Evolutionary conservation across 1,140 invertebrate species (phyloP), one percentile per base, ranked within the genome.

Genomic region (Maconellicoccus hirsutus): DNA sequence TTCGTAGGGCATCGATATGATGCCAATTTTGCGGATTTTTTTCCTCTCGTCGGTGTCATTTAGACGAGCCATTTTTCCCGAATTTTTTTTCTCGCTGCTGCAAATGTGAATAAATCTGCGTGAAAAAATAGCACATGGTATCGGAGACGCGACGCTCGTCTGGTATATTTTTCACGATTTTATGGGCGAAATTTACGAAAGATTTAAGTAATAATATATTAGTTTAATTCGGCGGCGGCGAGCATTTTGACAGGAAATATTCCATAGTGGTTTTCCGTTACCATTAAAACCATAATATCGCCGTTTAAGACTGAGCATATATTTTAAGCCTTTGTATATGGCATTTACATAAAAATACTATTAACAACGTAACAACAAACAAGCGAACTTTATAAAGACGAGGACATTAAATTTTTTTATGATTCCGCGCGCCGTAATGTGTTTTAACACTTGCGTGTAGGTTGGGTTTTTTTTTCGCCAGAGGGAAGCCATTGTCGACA

Each of bases 201-300:
- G 42, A 52, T 52, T 52, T 52, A 52, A 52, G 42, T 52, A 52
- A 52, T 52, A 52, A 52, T 52, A 52, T 52, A 52, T 52, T 52
- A 52, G 42, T 52, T 52, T 19, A 19, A 33, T 33, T 33, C 29
- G 29, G 29, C 29, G 29, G 29, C 29, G 42, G 42, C 42, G 42
- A 52, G n/a, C n/a, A 52, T 19, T 52, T 52, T 52, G 42, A 52
- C n/a, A 52, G 12, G 42, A 52, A 19, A 14, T 16, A 52, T 16
- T 52, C 10, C 42, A 52, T 52, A 52, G 42, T 52, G 42, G 42
- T 16, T 52, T 52, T 52, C 42, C 42, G 42, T 52, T 52, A 16
- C 42, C 42, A 52, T 52, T 52, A 52, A 52, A 52, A 52, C 42
- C 42, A 52, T 52, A 52, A 52, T 52, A 52, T 19, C n/a, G 42